These are phyloP conservation scores for Xiphorhynchus erythropygius DNA, from an alignment of 2,797 vertebrate species.

Conservation along the genomic window DNA sequence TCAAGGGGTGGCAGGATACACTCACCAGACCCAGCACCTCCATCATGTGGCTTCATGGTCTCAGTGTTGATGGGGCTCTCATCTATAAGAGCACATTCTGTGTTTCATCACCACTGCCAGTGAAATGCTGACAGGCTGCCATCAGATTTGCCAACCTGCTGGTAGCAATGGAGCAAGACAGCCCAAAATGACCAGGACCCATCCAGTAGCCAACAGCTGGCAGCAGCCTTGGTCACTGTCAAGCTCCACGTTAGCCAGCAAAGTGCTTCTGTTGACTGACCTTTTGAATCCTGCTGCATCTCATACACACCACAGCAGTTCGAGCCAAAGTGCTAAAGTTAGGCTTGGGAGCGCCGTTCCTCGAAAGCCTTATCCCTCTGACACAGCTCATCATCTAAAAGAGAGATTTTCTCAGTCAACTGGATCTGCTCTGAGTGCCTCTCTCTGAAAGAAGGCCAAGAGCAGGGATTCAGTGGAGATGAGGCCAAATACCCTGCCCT, in stretches of 20 bases:
- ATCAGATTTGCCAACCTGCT: not conserved
- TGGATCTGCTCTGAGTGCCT: not conserved
- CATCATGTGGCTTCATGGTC: not conserved
- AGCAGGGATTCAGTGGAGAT: not conserved
- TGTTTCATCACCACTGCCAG: not conserved
- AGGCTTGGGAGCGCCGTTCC: constrained; percentile 26
- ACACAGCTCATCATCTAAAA: constrained; percentile 14
- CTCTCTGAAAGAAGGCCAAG: constrained; percentile 42
- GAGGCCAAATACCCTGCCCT: constrained; percentile 28
- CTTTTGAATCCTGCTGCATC: constrained; percentile 3
- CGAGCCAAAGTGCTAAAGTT: constrained; percentile 64
- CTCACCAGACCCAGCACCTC: not conserved
- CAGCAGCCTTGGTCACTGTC: not conserved
- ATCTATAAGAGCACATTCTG: fast-evolving
- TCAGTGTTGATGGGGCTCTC: fast-evolving
- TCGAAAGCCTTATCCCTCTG: constrained; percentile 29
- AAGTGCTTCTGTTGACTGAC: not conserved
- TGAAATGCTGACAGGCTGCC: not conserved
- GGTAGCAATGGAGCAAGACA: not conserved
- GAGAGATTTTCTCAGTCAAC: constrained; percentile 40
- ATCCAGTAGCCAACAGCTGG: constrained; percentile 15
- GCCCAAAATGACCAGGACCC: not conserved
- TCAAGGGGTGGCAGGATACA: fast-evolving
- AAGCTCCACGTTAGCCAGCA: not conserved
- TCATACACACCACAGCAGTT: not conserved